A percentile compares a stretch with the other conserved stretches of the same genome.
phyloP scores from a whole-genome alignment of 1,140 invertebrate species.

The Notospermus geniculatus region DNA sequence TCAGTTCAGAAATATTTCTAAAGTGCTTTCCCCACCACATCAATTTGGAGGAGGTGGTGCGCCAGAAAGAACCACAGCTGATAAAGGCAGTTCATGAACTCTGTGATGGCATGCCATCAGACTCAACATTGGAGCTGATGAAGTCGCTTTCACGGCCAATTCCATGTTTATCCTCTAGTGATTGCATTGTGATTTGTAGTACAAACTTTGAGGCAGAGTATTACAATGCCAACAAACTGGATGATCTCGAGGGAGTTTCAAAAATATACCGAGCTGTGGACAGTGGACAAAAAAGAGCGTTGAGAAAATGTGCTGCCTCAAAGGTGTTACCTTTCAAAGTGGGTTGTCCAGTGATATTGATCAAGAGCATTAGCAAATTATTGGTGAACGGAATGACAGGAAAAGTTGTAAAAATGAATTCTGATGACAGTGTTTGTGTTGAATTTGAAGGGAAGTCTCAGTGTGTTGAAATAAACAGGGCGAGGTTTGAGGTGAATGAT shows the following conservation, averaged over 20 bases:
- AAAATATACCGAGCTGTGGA: not conserved
- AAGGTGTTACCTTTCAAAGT: not conserved
- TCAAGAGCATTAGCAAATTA: not conserved
- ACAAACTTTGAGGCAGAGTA: not conserved
- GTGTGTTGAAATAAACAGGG: too few species aligned
- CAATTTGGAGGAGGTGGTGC: not conserved
- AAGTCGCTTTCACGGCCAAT: not conserved
- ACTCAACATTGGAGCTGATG: not conserved
- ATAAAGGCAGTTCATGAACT: not conserved
- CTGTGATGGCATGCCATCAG: not conserved
- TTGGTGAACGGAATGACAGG: conserved; percentile 1
- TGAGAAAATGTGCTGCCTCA: not conserved
- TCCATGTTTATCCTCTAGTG: not conserved
- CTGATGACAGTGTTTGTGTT: not conserved
- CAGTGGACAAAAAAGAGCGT: not conserved
- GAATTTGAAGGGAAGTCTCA: not conserved
- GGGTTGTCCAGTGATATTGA: not conserved
- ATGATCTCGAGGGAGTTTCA: not conserved
- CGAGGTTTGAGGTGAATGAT: not conserved
- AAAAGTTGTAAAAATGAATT: not conserved
- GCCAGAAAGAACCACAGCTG: not conserved
- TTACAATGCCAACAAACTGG: not conserved
- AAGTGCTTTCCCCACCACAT: conserved; percentile 4
- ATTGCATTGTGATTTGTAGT: not conserved
- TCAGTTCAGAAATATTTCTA: conserved; percentile 14